phyloP scores from a whole-genome alignment of 2,797 vertebrate genomes.

The Pachyuromys duprasi region DNA sequence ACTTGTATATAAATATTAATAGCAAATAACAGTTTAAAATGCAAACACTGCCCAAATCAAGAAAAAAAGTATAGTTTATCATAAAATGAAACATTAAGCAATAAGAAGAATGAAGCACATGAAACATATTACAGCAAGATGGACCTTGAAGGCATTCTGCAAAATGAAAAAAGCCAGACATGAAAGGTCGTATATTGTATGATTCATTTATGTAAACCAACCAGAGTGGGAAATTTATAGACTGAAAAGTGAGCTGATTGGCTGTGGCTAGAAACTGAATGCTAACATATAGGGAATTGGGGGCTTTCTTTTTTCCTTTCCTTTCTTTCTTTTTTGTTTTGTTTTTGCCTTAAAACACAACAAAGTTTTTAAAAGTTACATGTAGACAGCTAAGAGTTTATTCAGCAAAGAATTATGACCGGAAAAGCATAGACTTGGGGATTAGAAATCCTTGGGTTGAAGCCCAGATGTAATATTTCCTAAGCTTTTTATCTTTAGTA shows the following conservation, averaged over 20 bases:
- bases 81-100: conserved; percentile 23
- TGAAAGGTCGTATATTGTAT: not conserved
- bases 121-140: not conserved
- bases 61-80: conserved; percentile 18
- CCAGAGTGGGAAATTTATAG: not conserved
- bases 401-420: conserved; percentile 50
- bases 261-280: not conserved
- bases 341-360: conserved; percentile 58
- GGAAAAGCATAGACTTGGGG: conserved; percentile 33
- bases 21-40: conserved; percentile 10
- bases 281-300: not conserved
- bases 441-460: conserved; percentile 52
- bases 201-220: conserved; percentile 6
- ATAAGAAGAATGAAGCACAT: conserved; percentile 49
- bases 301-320: not conserved
- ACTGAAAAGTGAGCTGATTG: not conserved
- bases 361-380: conserved; percentile 38
- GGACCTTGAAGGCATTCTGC: conserved; percentile 12
- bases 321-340: conserved; percentile 27
- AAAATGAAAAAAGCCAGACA: conserved; percentile 40
- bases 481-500: conserved; percentile 57
- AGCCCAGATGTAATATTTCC: conserved; percentile 35
- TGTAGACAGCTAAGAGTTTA: conserved; percentile 55
- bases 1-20: not conserved
- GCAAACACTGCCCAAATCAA: conserved; percentile 11